Conservation (phyloP, 2,113 vertebrate genomes). For the Rana temporaria region DNA sequence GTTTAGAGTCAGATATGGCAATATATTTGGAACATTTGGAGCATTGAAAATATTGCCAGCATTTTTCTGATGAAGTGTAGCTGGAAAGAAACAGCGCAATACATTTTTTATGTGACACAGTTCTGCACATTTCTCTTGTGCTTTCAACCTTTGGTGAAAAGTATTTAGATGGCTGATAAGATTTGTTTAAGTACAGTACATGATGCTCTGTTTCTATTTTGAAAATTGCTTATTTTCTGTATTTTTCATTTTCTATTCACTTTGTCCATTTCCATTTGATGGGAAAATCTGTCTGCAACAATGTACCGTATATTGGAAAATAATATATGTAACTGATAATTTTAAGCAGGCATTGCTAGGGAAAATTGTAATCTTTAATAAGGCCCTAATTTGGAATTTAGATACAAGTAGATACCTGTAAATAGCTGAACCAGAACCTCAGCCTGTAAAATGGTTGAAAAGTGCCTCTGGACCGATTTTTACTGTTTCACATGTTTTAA, state of each 20-base stretch:
- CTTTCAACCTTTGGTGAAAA: constrained; percentile 26
- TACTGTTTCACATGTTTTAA: too few species aligned
- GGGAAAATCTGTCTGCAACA: too few species aligned
- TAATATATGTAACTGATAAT: too few species aligned
- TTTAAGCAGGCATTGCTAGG: too few species aligned
- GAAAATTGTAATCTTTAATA: too few species aligned
- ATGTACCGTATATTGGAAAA: too few species aligned
- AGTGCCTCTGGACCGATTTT: too few species aligned
- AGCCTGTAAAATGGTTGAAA: too few species aligned
- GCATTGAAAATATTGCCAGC: constrained; percentile 1
- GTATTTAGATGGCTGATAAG: constrained; percentile 39
- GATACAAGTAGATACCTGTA: too few species aligned
- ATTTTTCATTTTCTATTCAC: constrained; percentile 4
- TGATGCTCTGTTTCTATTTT: constrained; percentile 8
- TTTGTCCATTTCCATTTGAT: neutral
- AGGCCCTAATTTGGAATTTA: too few species aligned
- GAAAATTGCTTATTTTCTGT: constrained; percentile 13
- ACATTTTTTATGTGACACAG: constrained; percentile 30
- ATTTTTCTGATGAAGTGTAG: neutral
- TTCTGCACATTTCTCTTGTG: constrained; percentile 29
- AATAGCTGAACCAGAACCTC: too few species aligned
- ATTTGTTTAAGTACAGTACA: constrained; percentile 18
- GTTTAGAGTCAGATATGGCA: neutral
- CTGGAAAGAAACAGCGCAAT: constrained; percentile 15
- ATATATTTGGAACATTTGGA: neutral